Conservation (phyloP, 2,888 invertebrate genomes). For the Chrysina gloriosa region DNA sequence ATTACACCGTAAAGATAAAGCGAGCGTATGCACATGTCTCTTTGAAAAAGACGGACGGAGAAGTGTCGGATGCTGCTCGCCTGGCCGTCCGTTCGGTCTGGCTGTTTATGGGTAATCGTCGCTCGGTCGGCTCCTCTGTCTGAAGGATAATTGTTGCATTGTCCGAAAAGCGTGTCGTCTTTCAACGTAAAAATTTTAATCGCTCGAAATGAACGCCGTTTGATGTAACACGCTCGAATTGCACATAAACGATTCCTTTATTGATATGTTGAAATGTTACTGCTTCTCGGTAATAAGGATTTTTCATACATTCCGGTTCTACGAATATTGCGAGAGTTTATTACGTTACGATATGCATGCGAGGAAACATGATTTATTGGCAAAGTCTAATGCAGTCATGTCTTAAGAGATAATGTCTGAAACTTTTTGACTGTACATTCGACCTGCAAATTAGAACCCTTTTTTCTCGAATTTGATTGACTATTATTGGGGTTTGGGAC, state of each 20-base stretch:
- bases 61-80: not conserved
- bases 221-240: slow-evolving; percentile 2
- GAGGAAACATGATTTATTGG: too few relatives aligned
- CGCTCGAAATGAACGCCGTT: slow-evolving; percentile 1
- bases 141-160: not conserved
- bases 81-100: not conserved
- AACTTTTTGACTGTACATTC: too few relatives aligned
- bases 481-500: too few relatives aligned
- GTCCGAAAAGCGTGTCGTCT: slow-evolving; percentile 13
- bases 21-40: not conserved
- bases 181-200: slow-evolving; percentile 8
- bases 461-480: too few relatives aligned
- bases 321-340: too few relatives aligned
- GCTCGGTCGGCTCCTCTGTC: not conserved
- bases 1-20: slow-evolving; percentile 35
- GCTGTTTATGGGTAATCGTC: not conserved
- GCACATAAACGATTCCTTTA: not conserved
- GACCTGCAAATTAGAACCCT: too few relatives aligned
- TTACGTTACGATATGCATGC: too few relatives aligned
- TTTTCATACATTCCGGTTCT: too few relatives aligned
- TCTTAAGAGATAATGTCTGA: too few relatives aligned
- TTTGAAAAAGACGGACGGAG: not conserved
- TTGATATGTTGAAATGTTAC: not conserved
- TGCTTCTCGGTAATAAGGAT: not conserved
- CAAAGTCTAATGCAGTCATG: too few relatives aligned